These are phyloP conservation scores for Paraplagusia blochii DNA, from an alignment of 2,113 vertebrate genomes.

Conservation along the genomic window DNA sequence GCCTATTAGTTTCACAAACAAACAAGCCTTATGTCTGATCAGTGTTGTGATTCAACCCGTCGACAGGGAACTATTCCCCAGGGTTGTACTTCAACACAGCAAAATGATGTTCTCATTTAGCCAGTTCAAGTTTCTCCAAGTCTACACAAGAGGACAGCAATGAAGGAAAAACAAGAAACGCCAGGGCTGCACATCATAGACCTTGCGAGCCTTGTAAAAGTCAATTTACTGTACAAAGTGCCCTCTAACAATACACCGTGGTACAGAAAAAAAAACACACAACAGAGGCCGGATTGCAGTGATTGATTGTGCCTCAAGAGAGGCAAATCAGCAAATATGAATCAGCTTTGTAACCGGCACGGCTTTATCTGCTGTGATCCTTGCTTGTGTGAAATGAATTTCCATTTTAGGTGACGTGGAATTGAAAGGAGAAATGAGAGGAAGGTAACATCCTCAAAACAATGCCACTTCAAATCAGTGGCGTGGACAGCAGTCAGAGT, in stretches of 20 bases:
- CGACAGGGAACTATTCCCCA: slow-evolving; percentile 70
- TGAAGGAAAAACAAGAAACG: slow-evolving; percentile 43
- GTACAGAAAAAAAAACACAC: slow-evolving; percentile 36
- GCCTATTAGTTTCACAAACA: slow-evolving; percentile 58
- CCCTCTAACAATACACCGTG: slow-evolving; percentile 26
- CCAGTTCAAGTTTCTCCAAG: slow-evolving; percentile 21
- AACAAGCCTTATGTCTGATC: slow-evolving; percentile 50
- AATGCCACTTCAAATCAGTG: slow-evolving; percentile 65
- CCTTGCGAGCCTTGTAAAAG: slow-evolving; percentile 62
- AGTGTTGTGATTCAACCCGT: slow-evolving; percentile 63
- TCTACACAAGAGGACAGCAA: slow-evolving; percentile 38
- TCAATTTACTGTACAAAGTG: slow-evolving; percentile 57
- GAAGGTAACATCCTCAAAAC: slow-evolving; percentile 57
- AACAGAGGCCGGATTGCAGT: slow-evolving; percentile 2
- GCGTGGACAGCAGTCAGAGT: slow-evolving; percentile 66
- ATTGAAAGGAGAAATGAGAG: slow-evolving; percentile 56
- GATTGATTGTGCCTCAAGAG: slow-evolving; percentile 59
- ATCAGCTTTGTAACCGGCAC: slow-evolving; percentile 54
- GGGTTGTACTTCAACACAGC: slow-evolving; percentile 52
- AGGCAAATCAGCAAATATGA: slow-evolving; percentile 59
- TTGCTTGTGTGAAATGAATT: slow-evolving; percentile 61
- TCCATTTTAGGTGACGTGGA: slow-evolving; percentile 56
- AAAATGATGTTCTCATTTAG: slow-evolving; percentile 68
- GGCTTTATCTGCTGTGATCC: slow-evolving; percentile 62
- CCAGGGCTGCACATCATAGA: slow-evolving; percentile 44